A percentile compares a stretch with the other conserved stretches of the same genome.
These are phyloP conservation scores for Suricata suricatta DNA, from an alignment of 2,113 vertebrate species.

Conservation along the genomic window DNA sequence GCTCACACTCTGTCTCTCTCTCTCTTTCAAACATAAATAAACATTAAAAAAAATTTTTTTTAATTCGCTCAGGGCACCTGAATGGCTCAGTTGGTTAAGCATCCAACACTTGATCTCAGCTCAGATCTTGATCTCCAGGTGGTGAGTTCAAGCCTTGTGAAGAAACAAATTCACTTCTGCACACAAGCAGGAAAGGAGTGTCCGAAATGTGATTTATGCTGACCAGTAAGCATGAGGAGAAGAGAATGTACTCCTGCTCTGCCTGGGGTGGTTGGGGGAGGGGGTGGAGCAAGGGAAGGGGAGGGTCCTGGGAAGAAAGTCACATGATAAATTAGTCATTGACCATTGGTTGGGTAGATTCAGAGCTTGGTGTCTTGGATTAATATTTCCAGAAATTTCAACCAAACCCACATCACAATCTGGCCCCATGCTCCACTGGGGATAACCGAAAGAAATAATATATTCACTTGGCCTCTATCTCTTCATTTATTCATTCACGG, in stretches of 20 bases:
- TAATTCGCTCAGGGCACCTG: too few relatives aligned
- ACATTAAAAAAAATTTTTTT: too few relatives aligned
- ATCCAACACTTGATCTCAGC: too few relatives aligned
- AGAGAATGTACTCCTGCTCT: not conserved
- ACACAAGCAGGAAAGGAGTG: not conserved
- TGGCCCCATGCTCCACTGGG: not conserved
- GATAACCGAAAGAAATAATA: not conserved
- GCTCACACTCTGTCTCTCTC: too few relatives aligned
- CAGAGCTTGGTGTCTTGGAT: not conserved
- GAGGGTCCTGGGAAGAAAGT: not conserved
- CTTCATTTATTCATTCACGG: not conserved
- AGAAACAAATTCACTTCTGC: not conserved
- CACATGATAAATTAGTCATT: fast-evolving
- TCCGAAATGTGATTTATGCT: not conserved
- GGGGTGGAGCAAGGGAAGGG: fast-evolving
- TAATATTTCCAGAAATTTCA: not conserved
- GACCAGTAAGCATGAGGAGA: not conserved
- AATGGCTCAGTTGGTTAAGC: too few relatives aligned
- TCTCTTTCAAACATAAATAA: too few relatives aligned
- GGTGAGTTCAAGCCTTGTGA: too few relatives aligned
- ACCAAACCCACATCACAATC: not conserved
- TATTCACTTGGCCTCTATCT: not conserved
- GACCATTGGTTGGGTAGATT: not conserved
- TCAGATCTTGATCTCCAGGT: too few relatives aligned
- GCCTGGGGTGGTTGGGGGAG: fast-evolving